Evolutionary conservation across 2,888 invertebrate genomes (phyloP), one percentile per base, ranked within the genome.

Genomic region (Rhingia rostrata): DNA sequence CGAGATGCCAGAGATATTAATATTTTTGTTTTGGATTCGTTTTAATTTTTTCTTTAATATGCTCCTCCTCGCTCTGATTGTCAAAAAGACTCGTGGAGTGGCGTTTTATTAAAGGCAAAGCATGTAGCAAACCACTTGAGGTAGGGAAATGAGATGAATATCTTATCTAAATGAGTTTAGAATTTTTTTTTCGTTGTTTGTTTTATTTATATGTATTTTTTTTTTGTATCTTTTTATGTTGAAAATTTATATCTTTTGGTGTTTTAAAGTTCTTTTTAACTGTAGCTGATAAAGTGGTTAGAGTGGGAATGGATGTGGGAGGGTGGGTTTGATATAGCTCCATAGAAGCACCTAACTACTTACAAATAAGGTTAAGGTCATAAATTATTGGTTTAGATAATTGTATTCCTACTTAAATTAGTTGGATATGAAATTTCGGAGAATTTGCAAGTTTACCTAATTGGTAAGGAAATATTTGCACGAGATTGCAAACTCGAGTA

Each of bases 161-260:
- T 77, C 70, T 81, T 60, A 81, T 81, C 72, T 82, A 49, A 82
- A 82, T 72, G 70, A 70, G 64, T 72, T 66, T 60, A 39, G 54
- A 77, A 75, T 51, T 43, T 58, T 30, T 51, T 74, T 49, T 10
- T 35, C 5, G 33, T 69, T 39, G 33, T 58, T 56, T 12, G 49
- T 70, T 54, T 14, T 30, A 45, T 54, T 51, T 60, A 47, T 47
- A 14, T 0, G 22, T 61, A 10, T 22, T 53, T 54, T 45, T n/a
- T 60, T 39, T 33, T 61, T 37, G 9, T 4, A 14, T 33, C 43
- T 14, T 6, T 22, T n/a, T 39, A 32, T 41, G 41, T 51, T 32
- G 12, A 37, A 69, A 37, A 35, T 54, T 30, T 22, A 47, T 47
- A 39, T 32, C 47, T 70, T 45, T 33, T 10, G n/a, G 41, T 47